phyloP scores from a whole-genome alignment of 1,140 invertebrate genomes.

The Drosophila punjabiensis region DNA sequence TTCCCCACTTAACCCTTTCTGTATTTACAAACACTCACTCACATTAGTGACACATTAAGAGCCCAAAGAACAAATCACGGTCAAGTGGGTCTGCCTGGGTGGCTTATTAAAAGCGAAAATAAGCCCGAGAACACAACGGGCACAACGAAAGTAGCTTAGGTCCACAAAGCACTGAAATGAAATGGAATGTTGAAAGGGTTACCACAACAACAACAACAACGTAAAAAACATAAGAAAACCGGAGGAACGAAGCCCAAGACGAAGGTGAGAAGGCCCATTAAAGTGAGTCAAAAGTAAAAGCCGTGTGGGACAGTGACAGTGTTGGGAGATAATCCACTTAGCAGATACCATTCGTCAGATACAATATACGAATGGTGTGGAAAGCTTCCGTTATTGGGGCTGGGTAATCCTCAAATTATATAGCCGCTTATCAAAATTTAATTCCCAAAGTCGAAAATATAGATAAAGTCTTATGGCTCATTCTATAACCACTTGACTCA shows the following conservation, averaged over 20 bases:
- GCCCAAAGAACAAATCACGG: slow-evolving; percentile 51
- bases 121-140: slow-evolving; percentile 44
- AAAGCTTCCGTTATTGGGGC: slow-evolving; percentile 32
- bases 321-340: slow-evolving; percentile 55
- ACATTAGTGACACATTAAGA: slow-evolving; percentile 43
- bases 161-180: slow-evolving; percentile 60
- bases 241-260: slow-evolving; percentile 17
- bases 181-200: slow-evolving; percentile 80
- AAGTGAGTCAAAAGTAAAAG: slow-evolving; percentile 77
- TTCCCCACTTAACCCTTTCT: background rate
- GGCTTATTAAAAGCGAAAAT: slow-evolving; percentile 73
- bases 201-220: slow-evolving; percentile 34
- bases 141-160: slow-evolving; percentile 78
- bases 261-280: slow-evolving; percentile 29
- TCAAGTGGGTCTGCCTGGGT: slow-evolving; percentile 54
- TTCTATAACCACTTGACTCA: slow-evolving; percentile 17
- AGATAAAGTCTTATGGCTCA: slow-evolving; percentile 12
- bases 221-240: slow-evolving; percentile 11
- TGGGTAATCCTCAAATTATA: slow-evolving; percentile 21
- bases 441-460: slow-evolving; percentile 10
- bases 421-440: slow-evolving; percentile 5
- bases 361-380: slow-evolving; percentile 21
- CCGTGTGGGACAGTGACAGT: slow-evolving; percentile 50
- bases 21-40: slow-evolving; percentile 5
- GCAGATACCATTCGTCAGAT: slow-evolving; percentile 19